phyloP scores from a whole-genome alignment of 2,113 vertebrate genomes.

The Indri indri region DNA sequence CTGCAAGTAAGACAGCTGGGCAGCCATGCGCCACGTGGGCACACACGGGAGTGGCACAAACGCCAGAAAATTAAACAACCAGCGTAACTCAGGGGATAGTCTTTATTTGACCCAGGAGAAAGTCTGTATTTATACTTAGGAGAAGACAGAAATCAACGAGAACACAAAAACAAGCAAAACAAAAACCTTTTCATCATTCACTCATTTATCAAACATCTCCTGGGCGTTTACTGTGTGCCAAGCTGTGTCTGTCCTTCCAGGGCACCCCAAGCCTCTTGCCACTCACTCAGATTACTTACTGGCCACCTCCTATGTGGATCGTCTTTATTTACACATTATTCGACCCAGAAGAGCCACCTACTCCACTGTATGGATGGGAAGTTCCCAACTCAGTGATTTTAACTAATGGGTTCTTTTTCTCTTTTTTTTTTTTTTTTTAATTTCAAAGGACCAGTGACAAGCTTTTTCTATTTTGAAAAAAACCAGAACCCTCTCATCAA shows the following conservation, averaged over 20 bases:
- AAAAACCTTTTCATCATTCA: too few species aligned
- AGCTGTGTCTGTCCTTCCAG: too few species aligned
- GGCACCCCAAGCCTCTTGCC: neutral
- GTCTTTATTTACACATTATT: too few species aligned
- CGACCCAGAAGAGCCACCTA: neutral
- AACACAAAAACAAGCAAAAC: neutral
- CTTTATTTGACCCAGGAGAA: neutral
- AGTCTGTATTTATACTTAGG: neutral
- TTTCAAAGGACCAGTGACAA: too few species aligned
- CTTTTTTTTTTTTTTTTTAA: neutral
- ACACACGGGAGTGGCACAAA: neutral
- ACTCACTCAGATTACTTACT: too few species aligned
- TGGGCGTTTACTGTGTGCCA: neutral
- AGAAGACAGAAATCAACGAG: neutral
- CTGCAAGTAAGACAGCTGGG: fast-evolving
- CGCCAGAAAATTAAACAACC: neutral
- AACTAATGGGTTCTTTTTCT: neutral
- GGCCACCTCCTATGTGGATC: too few species aligned
- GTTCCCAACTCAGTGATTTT: neutral
- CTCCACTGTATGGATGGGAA: fast-evolving
- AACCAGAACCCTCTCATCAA: neutral
- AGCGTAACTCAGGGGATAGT: neutral
- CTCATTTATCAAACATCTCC: neutral
- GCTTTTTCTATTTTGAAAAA: neutral
- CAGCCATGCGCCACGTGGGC: neutral